A percentile compares a stretch with the other conserved stretches of the same genome.
Conservation (phyloP, 2,888 invertebrate genomes). For the Sinodicranocentrus sp. region DNA sequence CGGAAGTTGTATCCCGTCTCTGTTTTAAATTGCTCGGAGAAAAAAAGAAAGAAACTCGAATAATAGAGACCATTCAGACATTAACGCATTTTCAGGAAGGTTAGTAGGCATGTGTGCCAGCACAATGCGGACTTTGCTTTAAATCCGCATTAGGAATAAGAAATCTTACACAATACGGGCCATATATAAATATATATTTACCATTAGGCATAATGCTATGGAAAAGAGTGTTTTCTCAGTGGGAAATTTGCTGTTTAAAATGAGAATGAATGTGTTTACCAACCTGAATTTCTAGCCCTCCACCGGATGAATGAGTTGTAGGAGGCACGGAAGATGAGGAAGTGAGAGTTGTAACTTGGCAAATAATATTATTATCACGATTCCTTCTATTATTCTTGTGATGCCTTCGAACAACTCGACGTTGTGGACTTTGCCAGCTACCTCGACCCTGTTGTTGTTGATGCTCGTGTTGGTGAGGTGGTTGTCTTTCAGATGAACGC, state of each 20-base stretch:
- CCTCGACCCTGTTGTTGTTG: background rate
- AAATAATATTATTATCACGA: slow-evolving; percentile 57
- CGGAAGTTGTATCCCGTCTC: slow-evolving; percentile 1
- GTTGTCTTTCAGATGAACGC: slow-evolving; percentile 44
- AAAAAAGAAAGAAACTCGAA: no score
- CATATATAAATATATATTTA: no score
- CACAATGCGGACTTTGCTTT: slow-evolving; percentile 29
- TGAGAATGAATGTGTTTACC: slow-evolving; percentile 36
- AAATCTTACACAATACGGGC: no score
- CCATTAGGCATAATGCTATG: no score
- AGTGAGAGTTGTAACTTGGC: slow-evolving; percentile 35
- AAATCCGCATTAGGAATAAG: background rate
- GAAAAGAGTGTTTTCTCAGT: no score
- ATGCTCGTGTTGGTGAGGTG: slow-evolving; percentile 17
- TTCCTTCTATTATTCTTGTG: slow-evolving; percentile 41
- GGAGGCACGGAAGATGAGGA: slow-evolving; percentile 26
- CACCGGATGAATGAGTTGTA: slow-evolving; percentile 5
- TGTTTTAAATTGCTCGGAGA: no score
- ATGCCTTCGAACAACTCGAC: slow-evolving; percentile 36
- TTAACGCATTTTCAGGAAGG: slow-evolving; percentile 36
- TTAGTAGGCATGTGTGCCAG: slow-evolving; percentile 34
- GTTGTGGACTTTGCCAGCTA: slow-evolving; percentile 38
- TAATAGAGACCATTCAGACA: background rate
- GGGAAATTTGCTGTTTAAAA: no score
- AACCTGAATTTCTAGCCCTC: slow-evolving; percentile 47